phyloP scores from a whole-genome alignment of 1,140 invertebrate species.

The Musca domestica region DNA sequence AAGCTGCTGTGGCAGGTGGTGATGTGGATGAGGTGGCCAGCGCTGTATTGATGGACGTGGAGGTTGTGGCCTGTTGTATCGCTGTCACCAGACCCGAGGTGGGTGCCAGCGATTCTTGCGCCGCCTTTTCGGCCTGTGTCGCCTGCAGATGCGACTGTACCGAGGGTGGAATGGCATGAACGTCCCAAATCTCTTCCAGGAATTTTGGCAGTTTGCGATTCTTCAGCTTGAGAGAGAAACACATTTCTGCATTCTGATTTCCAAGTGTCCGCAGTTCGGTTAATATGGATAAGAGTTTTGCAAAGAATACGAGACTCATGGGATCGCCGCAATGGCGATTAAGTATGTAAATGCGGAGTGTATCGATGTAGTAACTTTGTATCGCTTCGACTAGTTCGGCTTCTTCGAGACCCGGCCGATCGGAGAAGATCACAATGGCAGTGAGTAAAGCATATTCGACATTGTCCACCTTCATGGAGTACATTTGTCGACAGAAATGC shows the following conservation, averaged over 20 bases:
- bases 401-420: constrained; percentile 85
- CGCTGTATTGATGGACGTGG: constrained; percentile 15
- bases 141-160: constrained; percentile 49
- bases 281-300: constrained; percentile 86
- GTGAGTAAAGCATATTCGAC: constrained; percentile 96
- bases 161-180: constrained; percentile 56
- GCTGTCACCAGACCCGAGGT: constrained; percentile 31
- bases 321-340: constrained; percentile 71
- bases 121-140: constrained; percentile 43
- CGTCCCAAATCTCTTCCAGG: constrained; percentile 95
- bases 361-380: constrained; percentile 93
- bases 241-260: constrained; percentile 95
- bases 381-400: constrained; percentile 92
- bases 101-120: constrained; percentile 32
- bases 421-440: constrained; percentile 97
- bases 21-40: constrained; percentile 13
- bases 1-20: constrained; percentile 3
- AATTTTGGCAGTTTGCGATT: constrained; percentile 92
- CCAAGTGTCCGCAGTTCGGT: constrained; percentile 93
- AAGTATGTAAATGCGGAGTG: constrained; percentile 85
- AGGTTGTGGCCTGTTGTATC: constrained; percentile 1
- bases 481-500: constrained; percentile 91
- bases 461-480: constrained; percentile 89
- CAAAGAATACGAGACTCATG: constrained; percentile 77
- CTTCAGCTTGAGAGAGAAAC: constrained; percentile 91